phyloP scores from a whole-genome alignment of 1,140 invertebrate species.

The Trialeurodes vaporariorum region DNA sequence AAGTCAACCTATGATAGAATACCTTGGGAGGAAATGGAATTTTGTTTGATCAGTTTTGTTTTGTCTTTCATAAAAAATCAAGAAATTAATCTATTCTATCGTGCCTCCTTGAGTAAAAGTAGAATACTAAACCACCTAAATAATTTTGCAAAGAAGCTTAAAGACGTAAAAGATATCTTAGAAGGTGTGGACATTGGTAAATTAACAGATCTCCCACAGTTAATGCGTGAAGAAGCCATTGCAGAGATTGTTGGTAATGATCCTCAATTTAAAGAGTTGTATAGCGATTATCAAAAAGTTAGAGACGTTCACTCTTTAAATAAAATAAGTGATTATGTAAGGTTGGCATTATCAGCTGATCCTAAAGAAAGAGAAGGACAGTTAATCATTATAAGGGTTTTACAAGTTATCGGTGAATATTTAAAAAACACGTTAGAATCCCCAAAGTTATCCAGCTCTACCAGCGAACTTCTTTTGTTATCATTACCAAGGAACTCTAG shows the following conservation, averaged over 20 bases:
- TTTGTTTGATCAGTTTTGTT: constrained; percentile 21
- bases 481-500: constrained; percentile 1
- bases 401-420: constrained; percentile 15
- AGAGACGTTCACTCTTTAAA: constrained; percentile 21
- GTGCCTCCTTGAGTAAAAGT: constrained; percentile 13
- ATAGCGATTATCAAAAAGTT: constrained; percentile 19
- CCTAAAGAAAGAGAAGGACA: constrained; percentile 10
- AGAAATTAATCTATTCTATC: constrained; percentile 19
- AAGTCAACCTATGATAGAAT: constrained; percentile 18
- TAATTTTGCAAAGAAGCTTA: constrained; percentile 13
- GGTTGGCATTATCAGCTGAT: background rate
- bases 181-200: background rate
- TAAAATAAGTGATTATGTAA: constrained; percentile 16
- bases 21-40: constrained; percentile 24
- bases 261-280: constrained; percentile 20
- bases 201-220: constrained; percentile 9
- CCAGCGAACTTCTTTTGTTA: background rate
- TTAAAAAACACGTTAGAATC: constrained; percentile 14
- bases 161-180: background rate
- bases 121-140: constrained; percentile 15
- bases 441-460: constrained; percentile 5
- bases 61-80: constrained; percentile 15
- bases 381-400: constrained; percentile 7
- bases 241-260: constrained; percentile 13
- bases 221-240: constrained; percentile 16